Evolutionary conservation across 2,113 vertebrate species (phyloP).

Genomic region (Ursus arctos): DNA sequence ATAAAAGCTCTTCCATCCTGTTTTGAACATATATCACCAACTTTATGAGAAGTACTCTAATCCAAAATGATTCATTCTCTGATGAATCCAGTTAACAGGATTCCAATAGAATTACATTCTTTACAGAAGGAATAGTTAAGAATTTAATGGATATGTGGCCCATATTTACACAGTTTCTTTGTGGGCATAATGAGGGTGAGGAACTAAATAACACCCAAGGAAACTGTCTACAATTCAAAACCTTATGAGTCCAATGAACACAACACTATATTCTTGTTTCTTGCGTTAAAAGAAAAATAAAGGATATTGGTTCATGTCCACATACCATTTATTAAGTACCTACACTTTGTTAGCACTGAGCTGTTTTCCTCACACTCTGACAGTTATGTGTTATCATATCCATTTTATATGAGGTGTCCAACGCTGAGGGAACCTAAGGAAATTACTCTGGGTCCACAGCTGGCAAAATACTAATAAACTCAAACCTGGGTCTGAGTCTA

Average conservation of each 20-base stretch:
- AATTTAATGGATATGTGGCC: neutral
- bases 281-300: neutral
- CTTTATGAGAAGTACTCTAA: neutral
- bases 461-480: neutral
- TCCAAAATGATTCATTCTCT: neutral
- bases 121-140: neutral
- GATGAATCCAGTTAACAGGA: neutral
- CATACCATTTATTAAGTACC: neutral
- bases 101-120: neutral
- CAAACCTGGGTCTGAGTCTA: neutral
- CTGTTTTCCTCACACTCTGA: neutral
- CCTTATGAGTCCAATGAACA: neutral
- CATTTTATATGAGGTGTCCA: neutral
- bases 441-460: neutral
- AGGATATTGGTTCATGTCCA: neutral
- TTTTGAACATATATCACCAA: neutral
- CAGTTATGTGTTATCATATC: neutral
- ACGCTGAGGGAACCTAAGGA: neutral
- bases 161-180: neutral
- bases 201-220: neutral
- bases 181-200: neutral
- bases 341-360: neutral
- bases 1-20: neutral
- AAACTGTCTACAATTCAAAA: neutral
- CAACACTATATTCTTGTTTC: neutral